Evolutionary conservation across 2,888 invertebrate genomes (phyloP).

Genomic region (Cremastinae sp.): DNA sequence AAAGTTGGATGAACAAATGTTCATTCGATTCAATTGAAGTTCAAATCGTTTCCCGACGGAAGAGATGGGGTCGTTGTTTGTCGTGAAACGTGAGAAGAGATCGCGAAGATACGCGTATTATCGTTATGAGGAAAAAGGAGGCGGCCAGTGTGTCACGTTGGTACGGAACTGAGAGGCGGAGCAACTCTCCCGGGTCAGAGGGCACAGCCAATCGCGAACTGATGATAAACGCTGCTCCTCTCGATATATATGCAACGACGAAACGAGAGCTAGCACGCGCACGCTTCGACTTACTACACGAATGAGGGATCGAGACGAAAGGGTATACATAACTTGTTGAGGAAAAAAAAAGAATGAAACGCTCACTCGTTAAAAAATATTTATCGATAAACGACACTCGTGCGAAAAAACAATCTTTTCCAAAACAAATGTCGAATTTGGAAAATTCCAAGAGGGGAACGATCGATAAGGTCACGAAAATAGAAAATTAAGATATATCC

Average conservation of each 20-base stretch:
- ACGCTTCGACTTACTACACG: constrained; percentile 47
- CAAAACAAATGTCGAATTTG: too few relatives aligned
- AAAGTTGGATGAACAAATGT: too few relatives aligned
- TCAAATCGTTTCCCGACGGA: too few relatives aligned
- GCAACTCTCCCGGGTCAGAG: constrained; percentile 73
- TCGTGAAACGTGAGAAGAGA: background rate
- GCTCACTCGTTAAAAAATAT: background rate
- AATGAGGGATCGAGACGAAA: background rate
- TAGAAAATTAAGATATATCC: too few relatives aligned
- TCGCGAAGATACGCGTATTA: constrained; percentile 33
- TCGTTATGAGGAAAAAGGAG: constrained; percentile 56
- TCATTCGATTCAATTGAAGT: too few relatives aligned
- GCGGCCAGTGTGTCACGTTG: constrained; percentile 63
- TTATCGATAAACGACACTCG: constrained; percentile 6
- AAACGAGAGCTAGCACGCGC: constrained; percentile 46
- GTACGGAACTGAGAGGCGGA: constrained; percentile 75
- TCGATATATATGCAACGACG: constrained; percentile 52
- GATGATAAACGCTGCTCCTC: constrained; percentile 72
- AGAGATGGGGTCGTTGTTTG: too few relatives aligned
- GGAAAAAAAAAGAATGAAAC: background rate
- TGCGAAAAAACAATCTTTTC: too few relatives aligned
- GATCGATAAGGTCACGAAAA: too few relatives aligned
- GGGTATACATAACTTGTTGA: background rate
- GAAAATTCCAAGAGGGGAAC: too few relatives aligned
- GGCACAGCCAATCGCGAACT: constrained; percentile 74